These are phyloP conservation scores for Lasioglossum leucozonium DNA, from an alignment of 2,888 invertebrate species.

Conservation along the genomic window DNA sequence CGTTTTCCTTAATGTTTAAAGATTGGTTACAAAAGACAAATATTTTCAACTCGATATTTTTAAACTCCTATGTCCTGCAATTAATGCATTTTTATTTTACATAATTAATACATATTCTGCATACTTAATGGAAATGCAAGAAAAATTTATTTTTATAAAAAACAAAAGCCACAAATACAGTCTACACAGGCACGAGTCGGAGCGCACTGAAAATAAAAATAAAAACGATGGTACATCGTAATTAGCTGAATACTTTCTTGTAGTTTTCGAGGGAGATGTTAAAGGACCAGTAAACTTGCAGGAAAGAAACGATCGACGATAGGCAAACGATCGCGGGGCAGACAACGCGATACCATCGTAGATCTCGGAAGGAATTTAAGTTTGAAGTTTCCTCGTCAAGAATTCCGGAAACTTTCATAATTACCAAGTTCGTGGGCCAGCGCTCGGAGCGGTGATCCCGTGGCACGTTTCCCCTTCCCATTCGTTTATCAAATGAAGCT, in stretches of 20 bases:
- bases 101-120: too few species aligned
- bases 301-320: slow-evolving; percentile 4
- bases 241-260: background rate
- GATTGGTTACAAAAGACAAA: too few species aligned
- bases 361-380: slow-evolving; percentile 48
- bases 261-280: background rate
- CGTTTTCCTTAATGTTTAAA: too few species aligned
- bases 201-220: background rate
- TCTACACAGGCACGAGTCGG: background rate
- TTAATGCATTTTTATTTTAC: too few species aligned
- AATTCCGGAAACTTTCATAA: slow-evolving; percentile 76
- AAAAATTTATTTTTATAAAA: background rate
- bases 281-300: background rate
- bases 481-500: slow-evolving; percentile 25
- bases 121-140: background rate
- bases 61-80: too few species aligned
- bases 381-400: slow-evolving; percentile 49
- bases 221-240: background rate
- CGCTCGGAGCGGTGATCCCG: slow-evolving; percentile 5
- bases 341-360: slow-evolving; percentile 42
- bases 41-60: too few species aligned
- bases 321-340: slow-evolving; percentile 38
- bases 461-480: slow-evolving; percentile 6
- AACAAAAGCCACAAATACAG: background rate
- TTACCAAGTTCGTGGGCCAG: slow-evolving; percentile 74